phyloP scores from a whole-genome alignment of 2,888 invertebrate species.

The Ischnura elegans region DNA sequence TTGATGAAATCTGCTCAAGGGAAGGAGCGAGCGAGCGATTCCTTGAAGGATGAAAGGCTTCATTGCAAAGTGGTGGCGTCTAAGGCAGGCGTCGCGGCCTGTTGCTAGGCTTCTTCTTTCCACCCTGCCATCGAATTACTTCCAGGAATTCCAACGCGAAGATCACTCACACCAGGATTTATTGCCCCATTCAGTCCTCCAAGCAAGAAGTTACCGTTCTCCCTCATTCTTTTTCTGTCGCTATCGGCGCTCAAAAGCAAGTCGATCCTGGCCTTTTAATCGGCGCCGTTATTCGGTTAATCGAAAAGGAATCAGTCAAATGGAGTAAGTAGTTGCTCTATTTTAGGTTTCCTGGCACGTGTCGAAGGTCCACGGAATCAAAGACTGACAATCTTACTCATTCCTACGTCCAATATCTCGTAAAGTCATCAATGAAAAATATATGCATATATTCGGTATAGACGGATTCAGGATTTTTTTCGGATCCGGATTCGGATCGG shows the following conservation, averaged over 20 bases:
- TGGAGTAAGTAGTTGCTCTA: no score
- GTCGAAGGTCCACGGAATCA: no score
- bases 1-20: slow-evolving; percentile 22
- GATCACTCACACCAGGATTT: background rate
- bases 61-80: no score
- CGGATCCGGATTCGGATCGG: no score
- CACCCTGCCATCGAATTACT: background rate
- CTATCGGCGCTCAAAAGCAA: background rate
- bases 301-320: background rate
- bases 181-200: background rate
- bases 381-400: no score
- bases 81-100: background rate
- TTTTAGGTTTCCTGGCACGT: no score
- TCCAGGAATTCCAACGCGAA: background rate
- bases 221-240: no score
- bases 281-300: background rate
- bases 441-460: no score
- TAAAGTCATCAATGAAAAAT: no score
- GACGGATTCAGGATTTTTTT: no score
- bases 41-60: background rate
- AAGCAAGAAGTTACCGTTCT: background rate
- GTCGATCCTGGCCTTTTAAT: background rate
- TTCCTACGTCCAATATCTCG: no score
- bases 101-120: background rate
- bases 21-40: background rate